A percentile compares a stretch with the other conserved stretches of the same genome.
Conservation (phyloP, 1,140 invertebrate genomes). For the Drosophila tsacasi region DNA sequence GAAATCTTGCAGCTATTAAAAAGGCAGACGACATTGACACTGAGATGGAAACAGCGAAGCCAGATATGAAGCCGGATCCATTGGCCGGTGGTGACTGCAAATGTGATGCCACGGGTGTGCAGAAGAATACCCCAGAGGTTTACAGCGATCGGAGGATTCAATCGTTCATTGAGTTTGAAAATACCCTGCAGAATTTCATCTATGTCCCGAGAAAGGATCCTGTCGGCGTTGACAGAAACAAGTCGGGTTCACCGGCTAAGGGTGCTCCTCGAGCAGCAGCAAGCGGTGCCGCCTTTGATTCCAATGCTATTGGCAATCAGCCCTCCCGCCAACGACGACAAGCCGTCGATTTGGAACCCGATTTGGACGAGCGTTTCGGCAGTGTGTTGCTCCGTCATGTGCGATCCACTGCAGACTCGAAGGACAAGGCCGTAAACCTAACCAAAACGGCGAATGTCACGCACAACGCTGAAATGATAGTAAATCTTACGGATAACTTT, state of each 20-base stretch:
- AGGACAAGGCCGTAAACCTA: neutral
- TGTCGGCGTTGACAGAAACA: neutral
- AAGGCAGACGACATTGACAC: constrained; percentile 86
- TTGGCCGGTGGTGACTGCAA: constrained; percentile 31
- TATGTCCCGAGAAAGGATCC: constrained; percentile 43
- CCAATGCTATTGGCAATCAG: constrained; percentile 38
- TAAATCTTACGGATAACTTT: constrained; percentile 39
- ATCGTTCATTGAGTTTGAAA: constrained; percentile 74
- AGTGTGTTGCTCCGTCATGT: constrained; percentile 70
- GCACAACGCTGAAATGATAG: neutral
- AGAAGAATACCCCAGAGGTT: constrained; percentile 4
- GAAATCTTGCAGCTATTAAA: constrained; percentile 8
- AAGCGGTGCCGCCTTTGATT: constrained; percentile 14
- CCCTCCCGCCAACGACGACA: constrained; percentile 23
- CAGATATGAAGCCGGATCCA: neutral
- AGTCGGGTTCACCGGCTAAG: neutral
- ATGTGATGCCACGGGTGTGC: constrained; percentile 32
- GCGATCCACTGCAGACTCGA: constrained; percentile 14
- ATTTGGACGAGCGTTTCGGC: constrained; percentile 2
- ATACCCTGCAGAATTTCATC: constrained; percentile 79
- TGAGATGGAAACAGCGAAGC: constrained; percentile 8
- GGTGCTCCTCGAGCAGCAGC: neutral
- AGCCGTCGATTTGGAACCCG: constrained; percentile 8
- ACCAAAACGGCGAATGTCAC: neutral
- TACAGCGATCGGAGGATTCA: constrained; percentile 19